Percentiles rank a stretch among this genome's conserved stretches.
phyloP scores from a whole-genome alignment of 2,113 vertebrate genomes.

The Shinisaurus crocodilurus region DNA sequence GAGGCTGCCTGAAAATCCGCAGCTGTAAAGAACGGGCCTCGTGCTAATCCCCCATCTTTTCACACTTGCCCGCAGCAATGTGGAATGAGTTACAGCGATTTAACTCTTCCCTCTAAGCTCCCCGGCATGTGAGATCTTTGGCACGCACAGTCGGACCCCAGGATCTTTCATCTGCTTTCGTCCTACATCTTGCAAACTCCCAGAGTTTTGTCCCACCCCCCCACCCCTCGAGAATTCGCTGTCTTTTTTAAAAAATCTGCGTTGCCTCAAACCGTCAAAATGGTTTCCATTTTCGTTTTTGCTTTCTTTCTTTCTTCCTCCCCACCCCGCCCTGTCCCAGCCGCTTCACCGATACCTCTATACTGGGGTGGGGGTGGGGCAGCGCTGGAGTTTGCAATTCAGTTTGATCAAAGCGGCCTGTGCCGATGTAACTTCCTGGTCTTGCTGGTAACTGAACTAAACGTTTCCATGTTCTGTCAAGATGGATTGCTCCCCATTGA shows the following conservation, averaged over 20 bases:
- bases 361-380: constrained; percentile 62
- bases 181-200: constrained; percentile 68
- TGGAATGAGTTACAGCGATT: constrained; percentile 77
- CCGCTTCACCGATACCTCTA: constrained; percentile 14
- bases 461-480: constrained; percentile 87
- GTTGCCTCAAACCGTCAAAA: constrained; percentile 82
- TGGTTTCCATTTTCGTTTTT: constrained; percentile 77
- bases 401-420: constrained; percentile 85
- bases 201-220: constrained; percentile 33
- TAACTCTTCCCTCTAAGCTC: constrained; percentile 60
- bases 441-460: constrained; percentile 84
- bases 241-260: constrained; percentile 78
- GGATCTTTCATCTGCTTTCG: constrained; percentile 81
- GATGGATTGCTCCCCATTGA: constrained; percentile 82
- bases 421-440: constrained; percentile 84
- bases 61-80: constrained; percentile 47
- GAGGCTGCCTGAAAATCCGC: background rate
- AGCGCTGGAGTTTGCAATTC: constrained; percentile 76
- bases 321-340: constrained; percentile 54
- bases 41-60: constrained; percentile 36
- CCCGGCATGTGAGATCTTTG: constrained; percentile 72
- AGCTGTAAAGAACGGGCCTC: constrained; percentile 36
- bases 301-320: constrained; percentile 66
- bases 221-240: constrained; percentile 76
- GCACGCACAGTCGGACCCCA: constrained; percentile 74